These are phyloP conservation scores for Drosophila dunni DNA, from an alignment of 1,140 invertebrate species.

Conservation along the genomic window DNA sequence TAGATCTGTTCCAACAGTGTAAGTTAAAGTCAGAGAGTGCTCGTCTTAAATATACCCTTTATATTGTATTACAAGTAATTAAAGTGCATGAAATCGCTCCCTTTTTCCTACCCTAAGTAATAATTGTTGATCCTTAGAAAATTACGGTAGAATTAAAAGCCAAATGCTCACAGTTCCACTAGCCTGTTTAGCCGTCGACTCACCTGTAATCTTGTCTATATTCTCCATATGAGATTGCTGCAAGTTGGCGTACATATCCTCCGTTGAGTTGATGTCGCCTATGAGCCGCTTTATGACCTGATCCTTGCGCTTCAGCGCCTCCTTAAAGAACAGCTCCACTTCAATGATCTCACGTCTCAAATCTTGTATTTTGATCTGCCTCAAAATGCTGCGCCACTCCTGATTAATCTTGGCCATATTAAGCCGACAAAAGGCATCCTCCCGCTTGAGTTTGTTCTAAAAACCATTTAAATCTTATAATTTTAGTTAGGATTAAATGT, in stretches of 20 bases:
- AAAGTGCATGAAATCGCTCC: too few relatives aligned
- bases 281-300: slow-evolving; percentile 87
- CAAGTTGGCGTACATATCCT: slow-evolving; percentile 88
- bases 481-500: background rate
- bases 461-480: slow-evolving; percentile 3
- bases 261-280: slow-evolving; percentile 88
- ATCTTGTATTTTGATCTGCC: slow-evolving; percentile 90
- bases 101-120: too few relatives aligned
- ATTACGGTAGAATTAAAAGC: too few relatives aligned
- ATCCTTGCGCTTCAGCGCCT: slow-evolving; percentile 87
- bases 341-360: slow-evolving; percentile 88
- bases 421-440: slow-evolving; percentile 90
- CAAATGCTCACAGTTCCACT: too few relatives aligned
- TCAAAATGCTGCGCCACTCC: slow-evolving; percentile 91
- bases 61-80: too few relatives aligned
- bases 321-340: slow-evolving; percentile 73
- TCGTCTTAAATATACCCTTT: too few relatives aligned
- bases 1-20: slow-evolving; percentile 72
- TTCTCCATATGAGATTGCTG: slow-evolving; percentile 88
- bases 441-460: slow-evolving; percentile 92
- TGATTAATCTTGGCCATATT: slow-evolving; percentile 94
- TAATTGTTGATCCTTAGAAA: too few relatives aligned
- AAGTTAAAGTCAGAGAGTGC: background rate
- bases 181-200: slow-evolving; percentile 4
- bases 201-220: slow-evolving; percentile 89